phyloP scores from a whole-genome alignment of 2,888 invertebrate genomes.

The Ormyrus thymus region DNA sequence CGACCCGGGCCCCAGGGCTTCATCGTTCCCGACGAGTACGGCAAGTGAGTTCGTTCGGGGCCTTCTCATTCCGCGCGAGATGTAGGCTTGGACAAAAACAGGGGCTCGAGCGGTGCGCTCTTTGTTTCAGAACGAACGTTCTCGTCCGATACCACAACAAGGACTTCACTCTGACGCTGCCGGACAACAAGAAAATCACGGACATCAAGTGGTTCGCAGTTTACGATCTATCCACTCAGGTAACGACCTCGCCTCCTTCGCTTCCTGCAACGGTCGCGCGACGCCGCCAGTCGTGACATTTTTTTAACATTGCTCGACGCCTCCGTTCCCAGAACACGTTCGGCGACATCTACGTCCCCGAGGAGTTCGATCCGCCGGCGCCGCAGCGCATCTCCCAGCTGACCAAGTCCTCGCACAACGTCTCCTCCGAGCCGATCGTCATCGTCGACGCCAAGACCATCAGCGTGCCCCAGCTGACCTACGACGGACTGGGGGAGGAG shows the following conservation, averaged over 20 bases:
- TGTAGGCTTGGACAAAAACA: not conserved
- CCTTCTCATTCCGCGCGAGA: not conserved
- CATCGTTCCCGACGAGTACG: conserved; percentile 91
- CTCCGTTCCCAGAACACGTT: conserved; percentile 80
- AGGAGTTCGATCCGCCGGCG: conserved; percentile 91
- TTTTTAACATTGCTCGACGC: too few species aligned
- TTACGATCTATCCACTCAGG: conserved; percentile 89
- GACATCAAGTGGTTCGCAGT: conserved; percentile 93
- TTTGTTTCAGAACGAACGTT: conserved; percentile 83
- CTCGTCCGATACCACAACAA: conserved; percentile 90
- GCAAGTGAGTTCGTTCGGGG: conserved; percentile 80
- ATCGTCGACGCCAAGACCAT: conserved; percentile 89
- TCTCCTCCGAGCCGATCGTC: conserved; percentile 83
- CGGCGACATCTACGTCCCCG: conserved; percentile 92
- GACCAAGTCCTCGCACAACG: conserved; percentile 80
- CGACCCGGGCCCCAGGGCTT: conserved; percentile 93
- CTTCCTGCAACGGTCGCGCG: too few species aligned
- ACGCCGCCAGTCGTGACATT: too few species aligned
- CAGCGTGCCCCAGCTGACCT: conserved; percentile 84
- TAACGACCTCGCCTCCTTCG: conserved; percentile 58
- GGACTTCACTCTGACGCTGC: conserved; percentile 87
- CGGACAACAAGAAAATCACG: conserved; percentile 89
- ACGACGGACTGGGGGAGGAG: conserved; percentile 85
- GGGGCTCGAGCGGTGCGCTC: conserved; percentile 7
- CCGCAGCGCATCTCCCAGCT: conserved; percentile 80